A percentile compares a stretch with the other conserved stretches of the same genome.
These are phyloP conservation scores for Deroplatys truncata DNA, from an alignment of 2,888 invertebrate species.

Conservation along the genomic window DNA sequence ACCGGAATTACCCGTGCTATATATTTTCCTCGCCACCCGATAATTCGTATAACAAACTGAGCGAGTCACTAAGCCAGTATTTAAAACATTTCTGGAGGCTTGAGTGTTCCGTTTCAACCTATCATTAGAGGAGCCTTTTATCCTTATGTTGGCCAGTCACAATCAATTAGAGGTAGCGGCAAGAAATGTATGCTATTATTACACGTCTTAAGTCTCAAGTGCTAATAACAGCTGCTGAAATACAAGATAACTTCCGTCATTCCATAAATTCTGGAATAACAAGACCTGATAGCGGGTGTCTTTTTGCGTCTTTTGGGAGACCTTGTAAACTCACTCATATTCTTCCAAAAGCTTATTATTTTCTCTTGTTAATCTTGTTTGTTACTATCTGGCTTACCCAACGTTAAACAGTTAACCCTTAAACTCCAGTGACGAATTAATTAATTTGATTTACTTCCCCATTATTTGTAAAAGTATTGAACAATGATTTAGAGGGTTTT, in stretches of 20 bases:
- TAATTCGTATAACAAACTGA: neutral
- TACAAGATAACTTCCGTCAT: neutral
- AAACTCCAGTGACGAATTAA: too few species aligned
- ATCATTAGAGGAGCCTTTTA: neutral
- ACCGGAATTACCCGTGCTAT: neutral
- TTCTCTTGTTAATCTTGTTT: too few species aligned
- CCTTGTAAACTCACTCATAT: too few species aligned
- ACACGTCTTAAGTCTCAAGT: neutral
- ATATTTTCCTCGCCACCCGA: neutral
- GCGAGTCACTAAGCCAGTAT: neutral
- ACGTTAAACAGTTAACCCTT: too few species aligned
- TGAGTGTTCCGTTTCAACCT: neutral
- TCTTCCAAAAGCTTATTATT: too few species aligned
- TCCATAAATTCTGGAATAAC: neutral
- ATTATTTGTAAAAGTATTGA: too few species aligned
- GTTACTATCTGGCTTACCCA: too few species aligned
- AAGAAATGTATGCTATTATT: neutral
- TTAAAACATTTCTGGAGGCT: neutral
- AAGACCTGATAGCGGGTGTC: too few species aligned
- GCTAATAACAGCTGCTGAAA: neutral
- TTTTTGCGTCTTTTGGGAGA: too few species aligned
- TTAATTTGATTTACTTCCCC: too few species aligned
- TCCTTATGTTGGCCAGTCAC: neutral
- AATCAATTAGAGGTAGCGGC: neutral
- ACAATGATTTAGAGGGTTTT: too few species aligned